Evolutionary conservation across 2,113 vertebrate species (phyloP).

Genomic region (Hemiprocne comata): DNA sequence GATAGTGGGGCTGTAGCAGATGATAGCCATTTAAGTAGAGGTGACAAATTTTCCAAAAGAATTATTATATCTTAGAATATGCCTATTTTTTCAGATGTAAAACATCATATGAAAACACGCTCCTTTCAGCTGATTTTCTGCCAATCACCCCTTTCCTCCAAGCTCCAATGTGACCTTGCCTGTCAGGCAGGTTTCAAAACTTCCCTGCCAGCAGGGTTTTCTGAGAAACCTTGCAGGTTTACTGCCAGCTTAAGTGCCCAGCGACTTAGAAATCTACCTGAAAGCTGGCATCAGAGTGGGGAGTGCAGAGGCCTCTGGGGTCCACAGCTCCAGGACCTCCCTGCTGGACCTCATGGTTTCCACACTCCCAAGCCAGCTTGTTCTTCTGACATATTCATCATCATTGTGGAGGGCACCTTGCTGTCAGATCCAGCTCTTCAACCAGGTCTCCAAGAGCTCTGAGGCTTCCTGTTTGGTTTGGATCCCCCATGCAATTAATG

Average conservation of each 20-base stretch:
- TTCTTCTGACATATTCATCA: background rate
- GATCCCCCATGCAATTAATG: background rate
- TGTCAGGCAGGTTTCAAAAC: constrained; percentile 19
- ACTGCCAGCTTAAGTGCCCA: background rate
- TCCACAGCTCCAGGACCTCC: background rate
- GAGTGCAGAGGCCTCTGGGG: background rate
- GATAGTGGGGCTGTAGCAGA: background rate
- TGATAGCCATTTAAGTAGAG: background rate
- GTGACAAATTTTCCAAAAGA: background rate
- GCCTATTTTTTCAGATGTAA: constrained; percentile 9
- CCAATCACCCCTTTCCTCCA: background rate
- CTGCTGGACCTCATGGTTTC: background rate
- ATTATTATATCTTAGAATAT: background rate
- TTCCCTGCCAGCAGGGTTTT: constrained; percentile 14
- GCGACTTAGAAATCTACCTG: background rate
- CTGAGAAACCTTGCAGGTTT: background rate
- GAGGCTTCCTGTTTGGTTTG: background rate
- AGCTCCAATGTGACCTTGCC: background rate
- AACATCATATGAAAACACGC: background rate
- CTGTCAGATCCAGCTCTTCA: background rate
- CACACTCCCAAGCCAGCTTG: background rate
- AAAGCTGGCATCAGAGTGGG: background rate
- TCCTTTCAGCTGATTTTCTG: constrained; percentile 18
- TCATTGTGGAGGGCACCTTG: background rate
- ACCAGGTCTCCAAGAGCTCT: background rate